Base-by-base conservation (phyloP, 2,797 vertebrate genomes). In the Diplodus puntazzo region DNA sequence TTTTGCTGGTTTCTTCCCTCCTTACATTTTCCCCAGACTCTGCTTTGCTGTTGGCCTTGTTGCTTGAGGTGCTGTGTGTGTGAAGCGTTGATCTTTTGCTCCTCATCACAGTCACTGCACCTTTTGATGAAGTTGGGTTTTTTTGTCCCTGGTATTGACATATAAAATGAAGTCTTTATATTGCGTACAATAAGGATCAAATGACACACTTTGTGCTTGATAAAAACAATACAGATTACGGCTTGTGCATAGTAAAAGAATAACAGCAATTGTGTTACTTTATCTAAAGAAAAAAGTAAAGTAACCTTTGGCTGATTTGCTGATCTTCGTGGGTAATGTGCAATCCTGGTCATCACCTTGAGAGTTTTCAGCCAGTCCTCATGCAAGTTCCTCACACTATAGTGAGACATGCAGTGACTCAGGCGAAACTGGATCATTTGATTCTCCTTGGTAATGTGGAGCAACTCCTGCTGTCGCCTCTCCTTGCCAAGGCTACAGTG, bases 371-470 rank as follows among this genome's bases (percentile, higher is more conserved):
- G 86, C 95, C 95, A 94, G 65, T 95, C 95, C 61, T 96, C 86
- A 5, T 91, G 89, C 95, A 94, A 95, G 67, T 30, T 69, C 46
- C 74, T 87, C 61, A 90, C 77, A 60, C 76, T 90, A 87, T 94
- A 95, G 53, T 73, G 73, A 16, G 93, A 75, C 53, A 88, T 82
- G 67, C 92, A 91, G 55, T 92, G 87, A 45, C 80, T 92, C 90
- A 96, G 87, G 71, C 90, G 94, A 25, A 88, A 81, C 50, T 88
- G 86, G 60, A 95, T 86, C 61, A 64, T 53, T 25, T 75, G 45
- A 81, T 96, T 97, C 87, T 96, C 94, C 69, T 86, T 88, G 43
- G 85, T 91, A 14, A 94, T 89, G 77, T 89, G 92, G 18, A 59
- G 34, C 69, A 95, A 80, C 73, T 95, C 93, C 82, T 81, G 88